Evolutionary conservation across 1,140 invertebrate species (phyloP), one percentile per base, ranked within the genome.

Genomic region (Cyclina sinensis): DNA sequence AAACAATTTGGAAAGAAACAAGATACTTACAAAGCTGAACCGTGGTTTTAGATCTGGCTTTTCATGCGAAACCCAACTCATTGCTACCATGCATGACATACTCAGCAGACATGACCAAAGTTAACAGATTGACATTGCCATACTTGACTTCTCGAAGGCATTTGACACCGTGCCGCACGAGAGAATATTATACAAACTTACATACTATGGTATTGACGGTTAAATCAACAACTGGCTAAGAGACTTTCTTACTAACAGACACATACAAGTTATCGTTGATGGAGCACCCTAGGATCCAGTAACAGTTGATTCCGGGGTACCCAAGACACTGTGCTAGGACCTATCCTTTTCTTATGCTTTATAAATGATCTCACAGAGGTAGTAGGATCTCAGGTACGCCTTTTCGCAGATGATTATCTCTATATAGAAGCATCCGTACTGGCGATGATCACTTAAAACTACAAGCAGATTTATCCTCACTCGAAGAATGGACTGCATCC

Each of bases 1-100:
- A 37, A 81, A 73, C 30, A 84, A 90, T 51, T 32, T 90, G 24
- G 62, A 90, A 18, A 32, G 37, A 62, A 62, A 83, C 59, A 83
- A 83, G 24, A 68, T 68, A 12, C 37, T 83, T 4, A 68, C 80
- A n/a, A 30, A 11, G 16, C 27, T 83, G 21, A 83, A 83, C 39
- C 54, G 46, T 68, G 80, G 80, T 30, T 83, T 83, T 46, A 83
- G 80, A 70, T 43, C 32, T 62, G 80, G 80, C 16, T 82, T 62
- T 43, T 82, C 79, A 9, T 83, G 80, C 30, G 80, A 83, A 68
- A 27, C 80, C 21, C 80, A 83, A 68, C 62, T 83, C 9, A 12
- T 83, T 5, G 46, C 39, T 7, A 83, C 80, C 14, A 21, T 46
- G 16, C 18, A 83, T 30, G 80, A 83, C 39, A 18, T 82, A 21